phyloP scores from a whole-genome alignment of 2,888 invertebrate genomes.

The Apocheima hispidaria region DNA sequence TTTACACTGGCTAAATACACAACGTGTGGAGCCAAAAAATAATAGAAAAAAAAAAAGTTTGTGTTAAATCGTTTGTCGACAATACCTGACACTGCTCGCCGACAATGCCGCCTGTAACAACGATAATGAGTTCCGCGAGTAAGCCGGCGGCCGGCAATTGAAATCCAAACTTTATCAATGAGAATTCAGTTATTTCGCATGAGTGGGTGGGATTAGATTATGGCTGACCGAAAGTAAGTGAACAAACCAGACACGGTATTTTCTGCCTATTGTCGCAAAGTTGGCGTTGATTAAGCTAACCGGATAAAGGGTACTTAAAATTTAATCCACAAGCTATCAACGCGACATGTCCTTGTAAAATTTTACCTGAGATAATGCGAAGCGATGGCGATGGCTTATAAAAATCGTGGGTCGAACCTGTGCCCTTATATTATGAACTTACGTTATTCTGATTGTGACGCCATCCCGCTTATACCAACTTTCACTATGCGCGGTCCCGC shows the following conservation, averaged over 20 bases:
- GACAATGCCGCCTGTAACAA: conserved; percentile 1
- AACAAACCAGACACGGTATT: conserved; percentile 21
- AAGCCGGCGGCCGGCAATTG: conserved; percentile 27
- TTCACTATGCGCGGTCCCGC: no score
- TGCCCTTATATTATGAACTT: no score
- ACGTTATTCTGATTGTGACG: no score
- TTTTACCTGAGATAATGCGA: no score
- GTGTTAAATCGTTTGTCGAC: conserved; percentile 6
- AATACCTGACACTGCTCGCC: background rate
- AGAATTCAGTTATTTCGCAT: conserved; percentile 22
- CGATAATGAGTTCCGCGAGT: conserved; percentile 1
- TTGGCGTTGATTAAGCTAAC: conserved; percentile 26
- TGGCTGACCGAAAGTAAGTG: conserved; percentile 38
- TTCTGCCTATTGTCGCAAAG: conserved; percentile 20
- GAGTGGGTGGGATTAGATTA: conserved; percentile 47
- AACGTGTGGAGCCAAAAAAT: no score
- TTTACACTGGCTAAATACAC: no score
- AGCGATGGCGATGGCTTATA: no score
- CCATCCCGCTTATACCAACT: no score
- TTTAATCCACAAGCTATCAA: background rate
- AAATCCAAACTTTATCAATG: conserved; percentile 42
- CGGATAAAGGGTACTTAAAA: conserved; percentile 19
- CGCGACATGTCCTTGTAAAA: no score
- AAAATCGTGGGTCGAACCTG: no score
- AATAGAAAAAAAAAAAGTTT: no score